Evolutionary conservation across 2,888 invertebrate genomes (phyloP).

Genomic region (Xanthostigma xanthostigma): DNA sequence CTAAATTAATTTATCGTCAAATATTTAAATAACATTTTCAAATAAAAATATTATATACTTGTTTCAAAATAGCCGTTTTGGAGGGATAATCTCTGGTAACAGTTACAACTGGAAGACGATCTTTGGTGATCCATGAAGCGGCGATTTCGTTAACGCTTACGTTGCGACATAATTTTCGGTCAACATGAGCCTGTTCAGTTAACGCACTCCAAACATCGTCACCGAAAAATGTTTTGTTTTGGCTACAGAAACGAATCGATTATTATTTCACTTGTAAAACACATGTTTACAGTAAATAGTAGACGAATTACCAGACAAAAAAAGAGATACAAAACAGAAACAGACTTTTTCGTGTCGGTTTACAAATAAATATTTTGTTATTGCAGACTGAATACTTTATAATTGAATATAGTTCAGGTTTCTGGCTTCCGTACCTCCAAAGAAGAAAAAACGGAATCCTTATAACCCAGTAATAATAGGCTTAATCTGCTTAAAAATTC

Average conservation of each 20-base stretch:
- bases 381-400: too few species aligned
- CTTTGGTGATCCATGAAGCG: conserved; percentile 68
- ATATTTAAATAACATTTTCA: background rate
- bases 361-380: too few species aligned
- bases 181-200: conserved; percentile 47
- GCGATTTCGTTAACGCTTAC: conserved; percentile 56
- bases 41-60: conserved; percentile 32
- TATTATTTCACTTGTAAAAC: conserved; percentile 3
- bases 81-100: conserved; percentile 51
- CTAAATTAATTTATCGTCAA: background rate
- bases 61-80: conserved; percentile 43
- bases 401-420: too few species aligned
- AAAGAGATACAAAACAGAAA: too few species aligned
- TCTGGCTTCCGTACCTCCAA: too few species aligned
- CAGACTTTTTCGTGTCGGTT: too few species aligned
- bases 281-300: background rate
- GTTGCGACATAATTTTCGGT: conserved; percentile 36
- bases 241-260: conserved; percentile 27
- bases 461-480: too few species aligned
- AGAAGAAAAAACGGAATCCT: too few species aligned
- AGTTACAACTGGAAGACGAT: conserved; percentile 59
- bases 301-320: too few species aligned
- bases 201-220: conserved; percentile 67
- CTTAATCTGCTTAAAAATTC: too few species aligned
- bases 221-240: conserved; percentile 59